phyloP scores from a whole-genome alignment of 2,113 vertebrate genomes.

The Campylomormyrus tamandua region DNA sequence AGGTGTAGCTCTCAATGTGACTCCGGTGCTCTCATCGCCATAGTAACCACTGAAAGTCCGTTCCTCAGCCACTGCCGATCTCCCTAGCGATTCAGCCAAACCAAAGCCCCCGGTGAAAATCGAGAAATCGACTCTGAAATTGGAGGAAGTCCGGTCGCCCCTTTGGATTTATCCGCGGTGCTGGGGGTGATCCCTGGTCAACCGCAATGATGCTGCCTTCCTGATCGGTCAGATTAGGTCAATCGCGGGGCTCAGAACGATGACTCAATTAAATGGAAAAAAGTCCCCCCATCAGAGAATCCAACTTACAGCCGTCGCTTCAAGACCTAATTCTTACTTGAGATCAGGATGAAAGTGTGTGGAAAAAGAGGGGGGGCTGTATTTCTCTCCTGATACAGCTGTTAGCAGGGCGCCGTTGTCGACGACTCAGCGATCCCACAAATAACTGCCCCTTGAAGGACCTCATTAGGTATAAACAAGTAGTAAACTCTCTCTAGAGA shows the following conservation, averaged over 20 bases:
- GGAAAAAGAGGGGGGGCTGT: not conserved
- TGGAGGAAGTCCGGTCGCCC: not conserved
- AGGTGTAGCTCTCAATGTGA: slow-evolving; percentile 66
- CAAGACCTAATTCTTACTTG: not conserved
- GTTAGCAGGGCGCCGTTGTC: not conserved
- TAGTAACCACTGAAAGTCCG: slow-evolving; percentile 54
- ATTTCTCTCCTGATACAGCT: not conserved
- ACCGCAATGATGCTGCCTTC: not conserved
- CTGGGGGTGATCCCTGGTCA: not conserved
- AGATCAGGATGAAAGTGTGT: not conserved
- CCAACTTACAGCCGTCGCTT: not conserved
- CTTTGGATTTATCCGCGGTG: not conserved
- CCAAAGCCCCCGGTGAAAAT: slow-evolving; percentile 18
- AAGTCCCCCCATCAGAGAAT: not conserved
- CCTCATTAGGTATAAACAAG: slow-evolving; percentile 2
- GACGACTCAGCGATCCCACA: not conserved
- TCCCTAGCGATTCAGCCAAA: slow-evolving; percentile 38
- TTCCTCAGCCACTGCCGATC: slow-evolving; percentile 3
- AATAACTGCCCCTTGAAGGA: not conserved
- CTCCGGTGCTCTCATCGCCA: slow-evolving; percentile 69
- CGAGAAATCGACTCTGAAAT: not conserved
- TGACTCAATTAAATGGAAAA: slow-evolving; percentile 6
- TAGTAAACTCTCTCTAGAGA: not conserved
- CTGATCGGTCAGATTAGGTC: not conserved
- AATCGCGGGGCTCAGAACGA: not conserved